Evolutionary conservation across 1,140 invertebrate genomes (phyloP).

Genomic region (Spodoptera litura): DNA sequence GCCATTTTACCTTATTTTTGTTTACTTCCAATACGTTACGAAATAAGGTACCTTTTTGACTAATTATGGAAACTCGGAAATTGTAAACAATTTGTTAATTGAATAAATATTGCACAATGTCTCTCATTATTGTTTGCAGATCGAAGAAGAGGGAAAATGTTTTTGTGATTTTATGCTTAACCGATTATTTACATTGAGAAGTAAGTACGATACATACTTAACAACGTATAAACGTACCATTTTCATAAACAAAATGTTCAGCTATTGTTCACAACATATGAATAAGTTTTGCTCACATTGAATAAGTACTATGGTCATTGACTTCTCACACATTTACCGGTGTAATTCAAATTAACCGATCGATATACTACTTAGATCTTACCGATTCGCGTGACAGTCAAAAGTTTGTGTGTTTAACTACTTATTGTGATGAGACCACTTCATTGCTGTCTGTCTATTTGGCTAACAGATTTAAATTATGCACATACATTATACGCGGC

Average conservation of each 20-base stretch:
- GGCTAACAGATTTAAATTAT: neutral
- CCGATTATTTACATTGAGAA: too few species aligned
- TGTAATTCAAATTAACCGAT: neutral
- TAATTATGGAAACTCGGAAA: neutral
- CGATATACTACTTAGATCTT: neutral
- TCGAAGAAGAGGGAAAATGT: neutral
- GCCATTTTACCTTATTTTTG: conserved; percentile 16
- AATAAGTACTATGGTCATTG: too few species aligned
- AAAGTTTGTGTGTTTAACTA: neutral
- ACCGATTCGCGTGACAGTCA: too few species aligned
- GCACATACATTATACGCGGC: neutral
- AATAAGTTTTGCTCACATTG: too few species aligned
- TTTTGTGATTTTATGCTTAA: too few species aligned
- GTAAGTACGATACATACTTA: too few species aligned
- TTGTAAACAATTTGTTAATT: neutral
- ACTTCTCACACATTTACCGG: too few species aligned
- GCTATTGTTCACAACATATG: too few species aligned
- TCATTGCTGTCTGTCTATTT: neutral
- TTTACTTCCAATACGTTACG: conserved; percentile 13
- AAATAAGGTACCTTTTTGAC: neutral
- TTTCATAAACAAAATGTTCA: too few species aligned
- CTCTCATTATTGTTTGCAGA: neutral
- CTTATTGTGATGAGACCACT: neutral
- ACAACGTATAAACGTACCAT: too few species aligned
- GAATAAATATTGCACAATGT: conserved; percentile 1